Evolutionary conservation across 2,888 invertebrate genomes (phyloP).

Genomic region (Rapana venosa): DNA sequence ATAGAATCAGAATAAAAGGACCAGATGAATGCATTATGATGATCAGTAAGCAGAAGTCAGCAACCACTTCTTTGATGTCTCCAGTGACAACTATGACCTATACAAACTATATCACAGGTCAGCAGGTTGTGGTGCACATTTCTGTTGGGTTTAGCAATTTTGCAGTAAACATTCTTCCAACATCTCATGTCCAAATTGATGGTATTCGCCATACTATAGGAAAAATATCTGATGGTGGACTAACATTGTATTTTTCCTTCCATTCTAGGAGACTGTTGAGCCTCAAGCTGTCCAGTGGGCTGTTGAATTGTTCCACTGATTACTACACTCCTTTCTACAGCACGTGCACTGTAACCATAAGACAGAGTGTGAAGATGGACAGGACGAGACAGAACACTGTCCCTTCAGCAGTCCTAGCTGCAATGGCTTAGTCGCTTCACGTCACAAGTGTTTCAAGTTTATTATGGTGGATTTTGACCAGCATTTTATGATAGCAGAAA

Average conservation of each 20-base stretch:
- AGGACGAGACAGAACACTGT: conserved; percentile 11
- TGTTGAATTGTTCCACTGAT: not conserved
- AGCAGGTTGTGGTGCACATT: not conserved
- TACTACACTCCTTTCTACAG: not conserved
- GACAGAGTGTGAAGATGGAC: conserved; percentile 14
- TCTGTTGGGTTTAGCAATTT: not conserved
- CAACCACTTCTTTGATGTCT: not conserved
- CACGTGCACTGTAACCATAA: not conserved
- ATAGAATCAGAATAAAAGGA: not conserved
- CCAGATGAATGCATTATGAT: not conserved
- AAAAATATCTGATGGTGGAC: not conserved
- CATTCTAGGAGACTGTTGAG: not conserved
- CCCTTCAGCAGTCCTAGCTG: not conserved
- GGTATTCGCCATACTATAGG: not conserved
- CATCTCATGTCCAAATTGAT: not conserved
- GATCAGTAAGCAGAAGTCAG: not conserved
- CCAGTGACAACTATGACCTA: not conserved
- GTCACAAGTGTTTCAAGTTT: not conserved
- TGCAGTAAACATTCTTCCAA: not conserved
- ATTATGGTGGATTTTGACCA: not conserved
- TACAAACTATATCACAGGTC: not conserved
- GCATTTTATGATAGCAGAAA: not conserved
- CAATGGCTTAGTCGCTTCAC: not conserved
- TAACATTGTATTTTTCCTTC: not conserved
- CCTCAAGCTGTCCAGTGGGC: not conserved